These are phyloP conservation scores for Heterochromis multidens DNA, from an alignment of 2,113 vertebrate genomes.

Conservation along the genomic window DNA sequence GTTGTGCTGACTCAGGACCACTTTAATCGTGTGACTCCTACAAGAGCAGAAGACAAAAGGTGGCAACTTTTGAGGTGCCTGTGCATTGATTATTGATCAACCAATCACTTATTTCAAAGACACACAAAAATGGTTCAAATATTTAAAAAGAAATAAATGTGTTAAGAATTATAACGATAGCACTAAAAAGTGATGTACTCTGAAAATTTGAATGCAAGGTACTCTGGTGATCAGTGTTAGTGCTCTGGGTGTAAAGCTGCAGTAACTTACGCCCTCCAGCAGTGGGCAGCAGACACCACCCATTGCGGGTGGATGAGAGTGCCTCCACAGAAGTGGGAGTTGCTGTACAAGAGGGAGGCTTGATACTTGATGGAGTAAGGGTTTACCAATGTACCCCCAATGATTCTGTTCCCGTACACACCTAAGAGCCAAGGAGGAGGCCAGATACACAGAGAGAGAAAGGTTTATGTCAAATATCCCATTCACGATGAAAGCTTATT, in stretches of 20 bases:
- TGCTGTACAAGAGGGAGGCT: conserved; percentile 63
- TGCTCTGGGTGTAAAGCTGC: background rate
- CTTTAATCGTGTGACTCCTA: conserved; percentile 61
- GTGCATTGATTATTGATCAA: background rate
- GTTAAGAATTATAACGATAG: background rate
- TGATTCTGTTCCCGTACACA: conserved; percentile 57
- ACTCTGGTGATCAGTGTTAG: background rate
- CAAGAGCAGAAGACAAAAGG: background rate
- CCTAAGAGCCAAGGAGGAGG: conserved; percentile 21
- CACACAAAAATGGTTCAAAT: background rate
- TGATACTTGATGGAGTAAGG: conserved; percentile 71
- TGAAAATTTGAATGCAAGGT: background rate
- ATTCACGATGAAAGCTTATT: background rate
- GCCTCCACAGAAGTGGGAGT: conserved; percentile 73
- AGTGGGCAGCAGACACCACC: conserved; percentile 80
- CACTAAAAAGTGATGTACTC: background rate
- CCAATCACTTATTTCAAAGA: background rate
- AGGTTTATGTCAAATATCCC: background rate
- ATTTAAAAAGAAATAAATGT: background rate
- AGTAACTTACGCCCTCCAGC: conserved; percentile 79
- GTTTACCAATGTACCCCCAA: conserved; percentile 65
- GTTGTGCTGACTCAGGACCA: conserved; percentile 69
- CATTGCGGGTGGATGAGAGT: conserved; percentile 71
- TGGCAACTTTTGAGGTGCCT: background rate
- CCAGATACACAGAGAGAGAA: background rate